Evolutionary conservation across 2,888 invertebrate species (phyloP), one percentile per base, ranked within the genome.

Genomic region (Amiota minor): DNA sequence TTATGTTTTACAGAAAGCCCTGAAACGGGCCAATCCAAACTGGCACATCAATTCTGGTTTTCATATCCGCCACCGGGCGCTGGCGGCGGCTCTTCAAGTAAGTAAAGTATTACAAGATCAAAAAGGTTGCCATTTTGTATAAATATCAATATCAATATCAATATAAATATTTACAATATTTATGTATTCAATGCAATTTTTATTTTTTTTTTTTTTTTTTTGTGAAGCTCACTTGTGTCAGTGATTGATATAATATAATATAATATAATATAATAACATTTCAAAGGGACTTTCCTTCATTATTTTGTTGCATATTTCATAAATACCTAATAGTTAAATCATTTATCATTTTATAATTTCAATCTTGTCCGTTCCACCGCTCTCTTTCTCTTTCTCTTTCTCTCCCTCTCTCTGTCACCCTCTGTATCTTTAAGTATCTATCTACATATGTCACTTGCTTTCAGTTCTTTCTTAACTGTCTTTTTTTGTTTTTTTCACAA

Each of bases 41-140:
- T 95, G 95, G 95, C 95, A 92, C 95, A 95, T 91, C 95, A 95
- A 92, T 95, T 95, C 91, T 95, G 95, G 95, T 94, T 95, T 89
- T 94, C 94, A 77, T 95, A 94, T 91, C 94, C 95, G 91, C 94
- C 95, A 87, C 94, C 94, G 86, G 93, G 94, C 91, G 94, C 94
- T 91, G 92, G 92, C 89, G 91, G 92, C 87, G 91, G 91, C 85
- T 91, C 92, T 88, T 92, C 92, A 87, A 93, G 92, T 87, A 91
- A 92, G 87, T 88, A 75, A 76, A 59, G 18, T 18, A 59, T 18
- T 18, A 59, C 20, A 16, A 18, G 16, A 11, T 59, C 35, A 35
- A 35, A 8, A 8, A 53, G 3, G 14, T 8, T 53, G 16, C 53
- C 20, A 12, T 12, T 59, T 4, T 11, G 1, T 20, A 59, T 18